Conservation (phyloP, 2,797 vertebrate species). For the Staurois parvus region DNA sequence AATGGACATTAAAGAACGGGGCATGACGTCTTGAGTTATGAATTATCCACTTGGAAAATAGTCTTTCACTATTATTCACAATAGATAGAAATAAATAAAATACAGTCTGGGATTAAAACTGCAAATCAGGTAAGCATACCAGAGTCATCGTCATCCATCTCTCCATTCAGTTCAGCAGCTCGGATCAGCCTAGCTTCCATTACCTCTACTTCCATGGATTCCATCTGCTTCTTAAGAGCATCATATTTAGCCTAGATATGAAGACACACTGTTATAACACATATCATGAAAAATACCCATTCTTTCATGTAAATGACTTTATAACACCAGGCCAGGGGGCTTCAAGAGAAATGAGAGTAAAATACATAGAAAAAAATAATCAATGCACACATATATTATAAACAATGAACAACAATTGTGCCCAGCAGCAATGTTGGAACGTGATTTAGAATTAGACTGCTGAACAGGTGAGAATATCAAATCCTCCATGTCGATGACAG, state of each 20-base stretch:
- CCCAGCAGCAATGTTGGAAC: neutral
- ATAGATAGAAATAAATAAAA: too few species aligned
- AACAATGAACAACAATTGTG: neutral
- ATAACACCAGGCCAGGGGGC: neutral
- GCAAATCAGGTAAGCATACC: conserved; percentile 72
- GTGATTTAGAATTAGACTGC: neutral
- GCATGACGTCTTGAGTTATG: too few species aligned
- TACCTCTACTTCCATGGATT: conserved; percentile 97
- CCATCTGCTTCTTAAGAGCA: conserved; percentile 91
- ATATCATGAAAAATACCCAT: neutral
- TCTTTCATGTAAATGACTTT: neutral
- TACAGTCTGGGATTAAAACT: neutral
- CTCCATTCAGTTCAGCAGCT: conserved; percentile 91
- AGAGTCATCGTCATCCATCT: conserved; percentile 89
- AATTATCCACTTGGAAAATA: too few species aligned
- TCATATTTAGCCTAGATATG: conserved; percentile 87
- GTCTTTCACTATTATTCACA: too few species aligned
- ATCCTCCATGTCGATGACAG: neutral
- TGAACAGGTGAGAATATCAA: conserved; percentile 29
- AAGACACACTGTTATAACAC: fast-evolving
- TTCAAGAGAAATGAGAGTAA: neutral
- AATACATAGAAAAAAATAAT: neutral
- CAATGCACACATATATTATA: neutral
- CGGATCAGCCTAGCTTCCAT: conserved; percentile 95
- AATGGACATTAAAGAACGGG: too few species aligned